Conservation (phyloP, 2,113 vertebrate species). For the Sinocyclocheilus maitianheensis region DNA sequence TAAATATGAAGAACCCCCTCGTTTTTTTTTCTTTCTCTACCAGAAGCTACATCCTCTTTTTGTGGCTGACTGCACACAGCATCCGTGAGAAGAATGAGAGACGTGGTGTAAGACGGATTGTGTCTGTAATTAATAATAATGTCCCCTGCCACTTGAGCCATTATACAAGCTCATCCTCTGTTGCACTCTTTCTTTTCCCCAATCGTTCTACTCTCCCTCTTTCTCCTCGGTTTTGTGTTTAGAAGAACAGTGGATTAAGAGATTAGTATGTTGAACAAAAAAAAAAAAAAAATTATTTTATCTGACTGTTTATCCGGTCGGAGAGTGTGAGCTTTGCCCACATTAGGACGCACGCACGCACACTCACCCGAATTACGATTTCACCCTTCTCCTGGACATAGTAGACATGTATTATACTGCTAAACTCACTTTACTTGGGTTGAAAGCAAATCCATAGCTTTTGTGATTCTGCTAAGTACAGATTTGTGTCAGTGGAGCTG, state of each 20-base stretch:
- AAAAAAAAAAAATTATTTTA: constrained; percentile 39
- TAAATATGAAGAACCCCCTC: constrained; percentile 1
- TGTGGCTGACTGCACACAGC: not conserved
- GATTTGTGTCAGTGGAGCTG: constrained; percentile 42
- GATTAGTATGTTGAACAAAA: constrained; percentile 42
- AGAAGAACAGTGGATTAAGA: constrained; percentile 50
- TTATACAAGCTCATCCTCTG: constrained; percentile 32
- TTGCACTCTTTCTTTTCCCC: not conserved
- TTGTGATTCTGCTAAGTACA: constrained; percentile 19
- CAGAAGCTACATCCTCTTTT: not conserved
- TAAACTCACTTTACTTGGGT: constrained; percentile 32
- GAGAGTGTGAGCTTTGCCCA: constrained; percentile 2
- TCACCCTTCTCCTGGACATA: constrained; percentile 10
- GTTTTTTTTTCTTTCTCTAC: no score
- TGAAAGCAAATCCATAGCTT: constrained; percentile 42
- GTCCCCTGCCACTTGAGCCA: constrained; percentile 44
- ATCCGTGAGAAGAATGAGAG: constrained; percentile 27
- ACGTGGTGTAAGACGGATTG: constrained; percentile 12
- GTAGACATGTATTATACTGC: constrained; percentile 21
- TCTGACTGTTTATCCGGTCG: constrained; percentile 45
- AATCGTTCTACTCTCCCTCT: not conserved
- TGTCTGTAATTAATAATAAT: constrained; percentile 56
- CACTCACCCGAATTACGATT: not conserved
- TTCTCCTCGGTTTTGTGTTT: not conserved
- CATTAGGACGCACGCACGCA: not conserved